Evolutionary conservation across 2,888 invertebrate genomes (phyloP), one percentile per base, ranked within the genome.

Genomic region (Eustalomyia histrio): DNA sequence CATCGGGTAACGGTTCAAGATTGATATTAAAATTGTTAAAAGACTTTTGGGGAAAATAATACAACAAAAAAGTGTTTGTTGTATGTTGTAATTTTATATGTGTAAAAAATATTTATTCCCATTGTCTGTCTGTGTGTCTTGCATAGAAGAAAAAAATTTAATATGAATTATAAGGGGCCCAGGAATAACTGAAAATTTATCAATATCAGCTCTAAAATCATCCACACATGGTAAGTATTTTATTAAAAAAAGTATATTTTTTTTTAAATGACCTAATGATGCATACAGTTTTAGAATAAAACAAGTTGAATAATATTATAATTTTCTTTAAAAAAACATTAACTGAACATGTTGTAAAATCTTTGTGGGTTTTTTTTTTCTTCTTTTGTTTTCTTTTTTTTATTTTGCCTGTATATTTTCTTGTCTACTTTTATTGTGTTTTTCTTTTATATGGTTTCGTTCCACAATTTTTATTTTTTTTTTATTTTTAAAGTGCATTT

Each of bases 401-500:
- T 57, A 17, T n/a, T 67, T 33, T 47, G 61, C 10, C 17, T 78
- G 43, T 6, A 6, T 35, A 47, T 58, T 29, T 57, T 64, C 29
- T 68, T 69, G 17, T 73, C 0, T 65, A 60, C 55, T 29, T 74
- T 74, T 55, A 33, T 43, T 68, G 67, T 52, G 24, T 52, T 78
- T 81, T 78, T 69, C 74, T 74, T 78, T 78, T 21, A 67, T 81
- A 75, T 78, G 81, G 78, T 72, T 81, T 81, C 81, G 52, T 69
- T 71, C 3, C 8, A 78, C 35, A 43, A 43, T 18, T 55, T 43
- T 18, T 57, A 8, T 29, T 57, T 53, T 73, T 69, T 50, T 69
- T 78, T 50, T 55, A 5, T 60, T 50, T 35, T 33, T 73, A 21
- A 74, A 81, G 21, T 75, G 43, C 74, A 71, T 76, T 76, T 68